Base-by-base conservation (phyloP, 2,113 vertebrate genomes). In the Menura novaehollandiae region DNA sequence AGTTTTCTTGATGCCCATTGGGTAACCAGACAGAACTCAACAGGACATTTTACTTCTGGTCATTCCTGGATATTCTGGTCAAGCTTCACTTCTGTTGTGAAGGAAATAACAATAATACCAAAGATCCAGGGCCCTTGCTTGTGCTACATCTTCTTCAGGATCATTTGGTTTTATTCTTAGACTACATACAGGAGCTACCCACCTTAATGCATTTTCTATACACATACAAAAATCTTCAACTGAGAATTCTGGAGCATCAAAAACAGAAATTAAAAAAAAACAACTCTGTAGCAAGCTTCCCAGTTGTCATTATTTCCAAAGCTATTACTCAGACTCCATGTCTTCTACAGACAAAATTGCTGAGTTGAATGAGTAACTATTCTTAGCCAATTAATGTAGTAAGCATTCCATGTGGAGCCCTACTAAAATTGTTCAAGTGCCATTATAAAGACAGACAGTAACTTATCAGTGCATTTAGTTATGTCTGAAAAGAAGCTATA, bases 11-110 rank as follows among this genome's bases (percentile, higher is more conserved):
- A 95, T 91, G 83, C 94, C 32, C 95, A 87, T 7, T 96, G 89
- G 92, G 86, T 93, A 95, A 92, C 56, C 95, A 97, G 89, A 95
- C 91, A 97, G 91, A 97, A 93, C 76, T 89, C 96, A 96, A 97
- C 79, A 92, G 94, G 92, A 96, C 64, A 92, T 95, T 96, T 73
- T 97, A 95, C 95, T 97, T 92, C 94, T 95, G 92, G 88, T 91
- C 92, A 96, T 95, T 97, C 82, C 85, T 97, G 85, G 95, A 96
- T 94, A 96, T 95, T 95, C 94, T 95, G 95, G 92, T 72, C 91
- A 97, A 92, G 96, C 93, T 96, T 89, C 95, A 97, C 96, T 96
- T 97, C 95, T 97, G 96, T 96, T 97, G 91, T 92, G 96, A 96
- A 95, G 95, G 95, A 97, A 97, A 97, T 95, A 95, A 97, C 91